These are phyloP conservation scores for Atherinosoma microstoma DNA, from an alignment of 2,797 vertebrate species.

Conservation along the genomic window DNA sequence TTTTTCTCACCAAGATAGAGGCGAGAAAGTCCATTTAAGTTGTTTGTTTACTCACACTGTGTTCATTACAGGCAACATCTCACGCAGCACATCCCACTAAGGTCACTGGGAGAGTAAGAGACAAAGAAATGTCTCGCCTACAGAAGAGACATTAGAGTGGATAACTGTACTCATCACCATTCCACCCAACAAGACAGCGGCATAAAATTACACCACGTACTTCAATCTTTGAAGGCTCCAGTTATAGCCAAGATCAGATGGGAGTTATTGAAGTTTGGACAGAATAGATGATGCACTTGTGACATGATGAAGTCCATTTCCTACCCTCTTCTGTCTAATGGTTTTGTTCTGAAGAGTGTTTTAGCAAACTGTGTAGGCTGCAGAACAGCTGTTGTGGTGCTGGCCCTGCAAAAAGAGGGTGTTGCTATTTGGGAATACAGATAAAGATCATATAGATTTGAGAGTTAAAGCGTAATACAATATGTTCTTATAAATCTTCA, in stretches of 20 bases:
- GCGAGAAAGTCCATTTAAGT: conserved; percentile 16
- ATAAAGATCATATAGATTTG: conserved; percentile 1
- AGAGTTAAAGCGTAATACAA: background rate
- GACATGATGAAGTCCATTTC: background rate
- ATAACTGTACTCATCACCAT: conserved; percentile 23
- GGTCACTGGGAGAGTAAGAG: conserved; percentile 40
- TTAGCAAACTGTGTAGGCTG: conserved; percentile 14
- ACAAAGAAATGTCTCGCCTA: conserved; percentile 55
- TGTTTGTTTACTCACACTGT: conserved; percentile 10
- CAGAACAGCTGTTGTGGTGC: conserved; percentile 18
- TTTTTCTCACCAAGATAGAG: conserved; percentile 18
- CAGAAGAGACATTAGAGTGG: conserved; percentile 33
- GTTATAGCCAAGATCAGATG: background rate
- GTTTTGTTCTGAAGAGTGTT: background rate
- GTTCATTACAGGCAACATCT: conserved; percentile 30
- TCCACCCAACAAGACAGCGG: conserved; percentile 21
- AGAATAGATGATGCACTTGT: background rate
- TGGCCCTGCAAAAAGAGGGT: background rate
- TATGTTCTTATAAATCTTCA: background rate
- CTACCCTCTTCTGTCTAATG: background rate
- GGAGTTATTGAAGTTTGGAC: background rate
- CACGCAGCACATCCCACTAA: conserved; percentile 48
- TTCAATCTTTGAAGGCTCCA: conserved; percentile 2
- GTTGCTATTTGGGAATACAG: conserved; percentile 2
- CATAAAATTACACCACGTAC: conserved; percentile 20